Evolutionary conservation across 2,797 vertebrate genomes (phyloP), one percentile per base, ranked within the genome.

Genomic region (Stomatorhinus walkeri): DNA sequence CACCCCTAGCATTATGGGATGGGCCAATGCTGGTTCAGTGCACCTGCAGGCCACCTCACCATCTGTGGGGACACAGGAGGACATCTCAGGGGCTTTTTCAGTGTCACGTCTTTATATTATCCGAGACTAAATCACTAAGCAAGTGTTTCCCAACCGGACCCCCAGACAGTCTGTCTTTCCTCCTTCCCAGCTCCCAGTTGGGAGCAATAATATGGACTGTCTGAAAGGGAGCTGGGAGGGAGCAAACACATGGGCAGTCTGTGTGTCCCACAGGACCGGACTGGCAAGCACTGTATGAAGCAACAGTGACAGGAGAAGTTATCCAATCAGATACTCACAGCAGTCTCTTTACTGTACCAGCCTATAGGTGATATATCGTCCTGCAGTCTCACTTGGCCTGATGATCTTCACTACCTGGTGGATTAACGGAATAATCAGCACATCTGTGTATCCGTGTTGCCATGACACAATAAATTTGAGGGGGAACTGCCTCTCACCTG

Each of bases 321-420:
- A 32, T 32, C 61, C 24, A 32, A 8, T 4, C 24, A 49, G 43
- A 84, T 59, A 89, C 90, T 89, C 24, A 88, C 90, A 24, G 56
- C 46, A 28, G 6, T 22, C 24, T 87, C 91, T 24, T 79, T 92
- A 99, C 94, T 99, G 98, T 87, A 99, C 98, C 91, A 99, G 96
- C 24, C 98, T 95, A 95, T 99, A 99, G 83, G 98, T 99, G 94
- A 99, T 99, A 94, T 99, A 99, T 46, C 98, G 95, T 46, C 98
- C 98, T 0, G 98, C 98, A 0, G 98, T 99, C 95, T 99, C 98
- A 8, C 98, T 99, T 0, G 98, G 98, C 87, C 98, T 93, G 88
- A 99, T 99, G 92, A 99, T 99, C 95, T 99, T 99, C 88, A 99
- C 98, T 4, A 99, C 98, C 98, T 99, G 91, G 0, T 19, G 54